These are phyloP conservation scores for Cyphomyrmex costatus DNA, from an alignment of 1,140 invertebrate species.

Conservation along the genomic window DNA sequence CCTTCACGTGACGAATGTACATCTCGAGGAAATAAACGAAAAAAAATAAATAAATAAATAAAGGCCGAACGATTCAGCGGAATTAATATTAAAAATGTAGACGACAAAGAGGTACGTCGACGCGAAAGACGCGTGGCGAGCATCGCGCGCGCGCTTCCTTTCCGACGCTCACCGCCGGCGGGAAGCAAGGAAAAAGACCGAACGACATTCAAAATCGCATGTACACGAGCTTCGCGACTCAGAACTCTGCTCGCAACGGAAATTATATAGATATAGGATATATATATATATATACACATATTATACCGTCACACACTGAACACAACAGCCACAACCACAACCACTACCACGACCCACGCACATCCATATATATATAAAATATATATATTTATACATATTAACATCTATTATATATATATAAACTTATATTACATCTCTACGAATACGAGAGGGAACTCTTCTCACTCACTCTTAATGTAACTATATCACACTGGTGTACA, in stretches of 20 bases:
- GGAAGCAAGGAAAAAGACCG: constrained; percentile 17
- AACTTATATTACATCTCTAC: constrained; percentile 62
- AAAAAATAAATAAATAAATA: too few species aligned
- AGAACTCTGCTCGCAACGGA: constrained; percentile 58
- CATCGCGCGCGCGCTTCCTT: neutral
- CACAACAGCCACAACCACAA: constrained; percentile 74
- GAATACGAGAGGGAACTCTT: constrained; percentile 31
- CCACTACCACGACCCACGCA: constrained; percentile 67
- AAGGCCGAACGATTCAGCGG: constrained; percentile 35
- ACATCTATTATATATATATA: constrained; percentile 58
- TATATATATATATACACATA: constrained; percentile 56
- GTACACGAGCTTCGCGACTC: constrained; percentile 64
- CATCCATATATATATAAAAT: constrained; percentile 66
- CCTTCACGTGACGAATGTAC: constrained; percentile 30
- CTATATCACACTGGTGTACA: constrained; percentile 67
- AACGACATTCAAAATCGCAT: constrained; percentile 62
- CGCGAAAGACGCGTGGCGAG: neutral
- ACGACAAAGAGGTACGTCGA: constrained; percentile 10
- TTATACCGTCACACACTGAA: constrained; percentile 82
- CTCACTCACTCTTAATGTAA: constrained; percentile 72
- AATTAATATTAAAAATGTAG: constrained; percentile 44
- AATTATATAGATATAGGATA: constrained; percentile 55
- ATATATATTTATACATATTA: constrained; percentile 68
- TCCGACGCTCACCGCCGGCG: neutral
- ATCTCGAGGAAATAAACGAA: constrained; percentile 10